Base-by-base conservation (phyloP, 2,888 invertebrate species). In the Phytoseiulus persimilis region DNA sequence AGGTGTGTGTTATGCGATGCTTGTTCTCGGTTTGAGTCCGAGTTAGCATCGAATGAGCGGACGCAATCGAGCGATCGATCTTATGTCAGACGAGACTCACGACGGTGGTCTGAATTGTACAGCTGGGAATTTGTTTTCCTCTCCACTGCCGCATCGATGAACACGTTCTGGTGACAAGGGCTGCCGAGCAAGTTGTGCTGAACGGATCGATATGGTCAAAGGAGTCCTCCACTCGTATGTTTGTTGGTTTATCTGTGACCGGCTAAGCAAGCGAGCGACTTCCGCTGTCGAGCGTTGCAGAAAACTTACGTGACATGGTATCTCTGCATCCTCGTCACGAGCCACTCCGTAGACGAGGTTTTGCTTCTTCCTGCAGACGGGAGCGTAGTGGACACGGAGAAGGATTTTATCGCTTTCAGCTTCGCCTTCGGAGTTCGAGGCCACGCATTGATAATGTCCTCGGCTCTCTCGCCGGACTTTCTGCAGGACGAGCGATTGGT, bases 401-500 rank as follows among this genome's bases (percentile, higher is more conserved):
- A 91, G 90, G n/a, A 92, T 91, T 46, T 91, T 91, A 31, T 91
- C 90, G 89, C 92, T 92, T 28, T 90, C 90, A n/a, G 91, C 91
- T 90, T 91, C 91, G 31, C 92, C 92, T 90, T 92, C 91, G 9
- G 90, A 87, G 83, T 92, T 92, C 83, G 90, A 90, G n/a, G 92
- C 92, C 5, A 90, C 90, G 87, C 92, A 92, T 89, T 91, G 91
- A 89, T 92, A 92, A 83, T 83, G 89, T 14, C 92, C 92, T 46
- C 92, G 90, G 84, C 91, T 90, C 83, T 91, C 91, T 18, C 91
- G 91, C 31, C 90, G 90, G 39, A 92, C 91, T 90, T 91, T 91
- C 83, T 92, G 92, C 46, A 92, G 90, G 28, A 91, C 91, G 46
- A 92, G 89, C 0, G 92, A 91, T 90, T 91, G 91, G 90, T 92